These are phyloP conservation scores for Chelonus insularis DNA, from an alignment of 1,140 invertebrate species.

Conservation along the genomic window DNA sequence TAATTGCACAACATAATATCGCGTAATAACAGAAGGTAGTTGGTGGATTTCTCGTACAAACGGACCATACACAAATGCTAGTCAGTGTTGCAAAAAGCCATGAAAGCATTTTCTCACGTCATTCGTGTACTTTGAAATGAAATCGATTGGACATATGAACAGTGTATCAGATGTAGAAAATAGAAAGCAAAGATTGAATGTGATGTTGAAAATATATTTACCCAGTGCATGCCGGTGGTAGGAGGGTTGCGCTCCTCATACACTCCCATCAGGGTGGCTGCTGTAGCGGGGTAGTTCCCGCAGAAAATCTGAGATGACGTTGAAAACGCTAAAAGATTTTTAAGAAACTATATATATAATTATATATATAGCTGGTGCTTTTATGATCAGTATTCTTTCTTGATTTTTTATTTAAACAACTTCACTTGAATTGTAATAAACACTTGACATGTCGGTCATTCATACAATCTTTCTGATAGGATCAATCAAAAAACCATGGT, in stretches of 20 bases:
- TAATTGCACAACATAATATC: conserved; percentile 26
- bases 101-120: conserved; percentile 27
- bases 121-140: conserved; percentile 11
- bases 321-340: conserved; percentile 47
- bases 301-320: conserved; percentile 49
- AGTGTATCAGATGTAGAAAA: background rate
- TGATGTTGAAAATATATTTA: conserved; percentile 44
- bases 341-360: conserved; percentile 46
- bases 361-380: no score
- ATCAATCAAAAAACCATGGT: background rate
- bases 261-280: conserved; percentile 64
- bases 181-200: background rate
- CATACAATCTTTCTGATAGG: no score
- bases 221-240: conserved; percentile 65
- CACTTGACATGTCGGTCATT: no score
- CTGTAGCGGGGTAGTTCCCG: conserved; percentile 56
- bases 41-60: conserved; percentile 16
- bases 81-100: conserved; percentile 11
- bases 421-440: no score
- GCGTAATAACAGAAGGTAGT: conserved; percentile 8
- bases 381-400: no score
- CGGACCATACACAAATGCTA: conserved; percentile 8
- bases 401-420: no score
- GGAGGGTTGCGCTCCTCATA: conserved; percentile 63
- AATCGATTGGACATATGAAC: background rate